Evolutionary conservation across 2,797 vertebrate genomes (phyloP), one percentile per base, ranked within the genome.

Genomic region (Bryconaethiops microstoma): DNA sequence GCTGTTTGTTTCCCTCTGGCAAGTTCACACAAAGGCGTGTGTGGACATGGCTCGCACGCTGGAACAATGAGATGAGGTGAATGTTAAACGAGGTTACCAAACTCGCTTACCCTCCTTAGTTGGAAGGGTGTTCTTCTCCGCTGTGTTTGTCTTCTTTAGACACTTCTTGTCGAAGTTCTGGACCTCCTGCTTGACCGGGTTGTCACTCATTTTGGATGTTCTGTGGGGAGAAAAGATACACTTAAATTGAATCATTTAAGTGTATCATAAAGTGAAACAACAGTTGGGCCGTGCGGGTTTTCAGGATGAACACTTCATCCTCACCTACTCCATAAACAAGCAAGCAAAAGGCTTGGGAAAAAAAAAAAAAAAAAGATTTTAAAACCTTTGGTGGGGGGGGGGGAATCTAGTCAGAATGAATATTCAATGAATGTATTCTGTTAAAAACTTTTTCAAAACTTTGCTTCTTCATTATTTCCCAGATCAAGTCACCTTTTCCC

Each of bases 101-200:
- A 59, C 68, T 71, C 5, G 86, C 92, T 23, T 88, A 95, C 94
- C 89, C 23, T 87, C 65, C 74, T 90, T 19, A 1, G 92, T 92
- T 6, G 94, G 94, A 8, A 86, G 40, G 17, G 0, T 0, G 50
- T 82, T 88, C 25, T 82, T 92, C 75, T 91, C 93, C 0, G 16
- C 0, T 0, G 93, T 94, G 1, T 0, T 1, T 0, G 89, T 86
- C 86, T 89, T 92, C 79, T 79, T 92, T 16, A 95, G 86, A 45
- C 52, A 84, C 7, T 7, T 19, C 85, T 78, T 92, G 62, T 92
- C 78, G 50, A 92, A 94, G 0, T 7, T 14, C 79, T 84, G 0
- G 82, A 95, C 87, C 63, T 91, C 92, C 0, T 87, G 0, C 0
- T 74, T 89, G 55, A 93, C 78, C 13, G 81, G 77, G 2, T 89